These are phyloP conservation scores for Seira sanloemensis DNA, from an alignment of 2,888 invertebrate species.

Conservation along the genomic window DNA sequence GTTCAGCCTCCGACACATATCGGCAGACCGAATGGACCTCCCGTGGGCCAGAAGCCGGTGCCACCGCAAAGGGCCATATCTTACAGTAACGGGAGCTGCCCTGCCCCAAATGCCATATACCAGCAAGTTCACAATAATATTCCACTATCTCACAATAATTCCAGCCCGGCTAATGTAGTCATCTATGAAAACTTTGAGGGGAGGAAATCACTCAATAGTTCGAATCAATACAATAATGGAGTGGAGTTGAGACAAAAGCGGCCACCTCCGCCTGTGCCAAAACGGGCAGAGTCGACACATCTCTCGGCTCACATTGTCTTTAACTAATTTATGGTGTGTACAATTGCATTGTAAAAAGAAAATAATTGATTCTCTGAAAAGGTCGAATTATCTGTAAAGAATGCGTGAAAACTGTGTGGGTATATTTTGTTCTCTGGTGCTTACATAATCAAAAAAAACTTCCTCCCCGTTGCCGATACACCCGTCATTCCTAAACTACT, in stretches of 20 bases:
- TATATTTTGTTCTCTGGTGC: conserved; percentile 62
- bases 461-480: conserved; percentile 35
- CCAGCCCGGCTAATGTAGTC: conserved; percentile 59
- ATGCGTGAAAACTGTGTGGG: conserved; percentile 26
- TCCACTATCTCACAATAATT: conserved; percentile 53
- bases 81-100: conserved; percentile 22
- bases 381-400: not conserved
- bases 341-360: not conserved
- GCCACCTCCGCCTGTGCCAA: conserved; percentile 73
- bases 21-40: conserved; percentile 37
- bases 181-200: conserved; percentile 73
- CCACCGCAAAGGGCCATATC: conserved; percentile 57
- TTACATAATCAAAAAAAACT: conserved; percentile 49
- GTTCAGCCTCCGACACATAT: not conserved
- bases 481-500: conserved; percentile 33
- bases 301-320: conserved; percentile 72
- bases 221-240: conserved; percentile 55
- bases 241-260: conserved; percentile 71
- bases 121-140: conserved; percentile 58
- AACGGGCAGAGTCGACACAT: conserved; percentile 71
- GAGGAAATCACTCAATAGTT: conserved; percentile 55
- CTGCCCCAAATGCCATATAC: conserved; percentile 40
- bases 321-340: conserved; percentile 53
- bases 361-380: not conserved
- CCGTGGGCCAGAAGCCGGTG: conserved; percentile 54